A percentile compares a stretch with the other conserved stretches of the same genome.
phyloP scores from a whole-genome alignment of 2,888 invertebrate species.

The Polydrusus pterygomalis region DNA sequence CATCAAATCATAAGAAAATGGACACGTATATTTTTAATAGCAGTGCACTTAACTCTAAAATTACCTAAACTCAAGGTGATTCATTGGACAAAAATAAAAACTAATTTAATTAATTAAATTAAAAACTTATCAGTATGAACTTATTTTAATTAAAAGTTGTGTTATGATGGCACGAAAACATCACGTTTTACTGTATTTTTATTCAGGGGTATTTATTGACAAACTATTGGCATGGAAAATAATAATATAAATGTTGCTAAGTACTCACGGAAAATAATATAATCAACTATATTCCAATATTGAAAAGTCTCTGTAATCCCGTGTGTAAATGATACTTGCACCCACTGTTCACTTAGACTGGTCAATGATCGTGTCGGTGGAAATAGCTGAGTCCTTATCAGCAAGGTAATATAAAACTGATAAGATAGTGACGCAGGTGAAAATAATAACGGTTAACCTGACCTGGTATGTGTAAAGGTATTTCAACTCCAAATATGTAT shows the following conservation, averaged over 20 bases:
- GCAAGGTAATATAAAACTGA: slow-evolving; percentile 29
- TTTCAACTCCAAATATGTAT: background rate
- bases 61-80: too few relatives aligned
- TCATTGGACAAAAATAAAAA: too few relatives aligned
- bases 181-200: too few relatives aligned
- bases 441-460: slow-evolving; percentile 19
- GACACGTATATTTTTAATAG: too few relatives aligned
- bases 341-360: slow-evolving; percentile 6
- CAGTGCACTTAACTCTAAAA: too few relatives aligned
- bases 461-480: background rate
- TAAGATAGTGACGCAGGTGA: slow-evolving; percentile 36
- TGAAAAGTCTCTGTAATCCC: slow-evolving; percentile 3
- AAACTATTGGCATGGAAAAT: too few relatives aligned
- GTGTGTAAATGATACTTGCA: background rate
- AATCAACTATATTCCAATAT: background rate
- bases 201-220: too few relatives aligned
- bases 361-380: slow-evolving; percentile 8
- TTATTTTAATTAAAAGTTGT: too few relatives aligned
- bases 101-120: too few relatives aligned
- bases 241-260: background rate
- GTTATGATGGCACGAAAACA: background rate
- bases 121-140: too few relatives aligned
- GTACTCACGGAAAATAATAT: slow-evolving; percentile 3
- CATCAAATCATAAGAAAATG: too few relatives aligned
- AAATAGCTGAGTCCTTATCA: slow-evolving; percentile 24